Percentiles rank a stretch among this genome's conserved stretches.
Evolutionary conservation across 2,113 vertebrate species (phyloP).

Genomic region (Rhodinocichla rosea): DNA sequence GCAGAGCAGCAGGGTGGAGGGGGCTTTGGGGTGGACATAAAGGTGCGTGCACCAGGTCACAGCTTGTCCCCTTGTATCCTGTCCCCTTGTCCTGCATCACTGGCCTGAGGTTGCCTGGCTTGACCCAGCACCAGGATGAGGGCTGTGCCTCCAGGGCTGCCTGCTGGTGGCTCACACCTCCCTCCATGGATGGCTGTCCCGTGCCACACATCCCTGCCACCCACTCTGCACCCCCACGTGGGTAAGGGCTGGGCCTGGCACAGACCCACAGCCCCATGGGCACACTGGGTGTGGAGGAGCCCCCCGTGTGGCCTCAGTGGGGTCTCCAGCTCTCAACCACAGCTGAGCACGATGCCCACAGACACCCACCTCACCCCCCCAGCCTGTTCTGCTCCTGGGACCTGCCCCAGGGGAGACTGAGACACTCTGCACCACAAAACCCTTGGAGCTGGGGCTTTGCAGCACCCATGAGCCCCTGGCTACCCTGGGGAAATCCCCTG

Average conservation of each 20-base stretch:
- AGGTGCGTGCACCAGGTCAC: rapidly evolving
- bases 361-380: neutral
- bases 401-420: neutral
- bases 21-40: neutral
- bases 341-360: rapidly evolving
- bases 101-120: rapidly evolving
- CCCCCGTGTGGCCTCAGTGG: rapidly evolving
- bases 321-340: neutral
- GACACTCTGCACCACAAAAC: neutral
- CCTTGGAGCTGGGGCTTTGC: neutral
- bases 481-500: neutral
- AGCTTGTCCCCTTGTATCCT: neutral
- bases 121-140: neutral
- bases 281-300: rapidly evolving
- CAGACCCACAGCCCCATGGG: neutral
- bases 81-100: too few species aligned
- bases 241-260: neutral
- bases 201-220: neutral
- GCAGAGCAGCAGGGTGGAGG: neutral
- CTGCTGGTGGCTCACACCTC: neutral
- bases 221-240: neutral
- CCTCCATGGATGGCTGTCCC: rapidly evolving
- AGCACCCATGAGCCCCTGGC: neutral
- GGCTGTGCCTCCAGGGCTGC: neutral
- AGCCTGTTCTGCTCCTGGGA: neutral